Percentiles rank a stretch among this genome's conserved stretches.
Evolutionary conservation across 2,888 invertebrate species (phyloP).

Genomic region (Spisula subtruncata): DNA sequence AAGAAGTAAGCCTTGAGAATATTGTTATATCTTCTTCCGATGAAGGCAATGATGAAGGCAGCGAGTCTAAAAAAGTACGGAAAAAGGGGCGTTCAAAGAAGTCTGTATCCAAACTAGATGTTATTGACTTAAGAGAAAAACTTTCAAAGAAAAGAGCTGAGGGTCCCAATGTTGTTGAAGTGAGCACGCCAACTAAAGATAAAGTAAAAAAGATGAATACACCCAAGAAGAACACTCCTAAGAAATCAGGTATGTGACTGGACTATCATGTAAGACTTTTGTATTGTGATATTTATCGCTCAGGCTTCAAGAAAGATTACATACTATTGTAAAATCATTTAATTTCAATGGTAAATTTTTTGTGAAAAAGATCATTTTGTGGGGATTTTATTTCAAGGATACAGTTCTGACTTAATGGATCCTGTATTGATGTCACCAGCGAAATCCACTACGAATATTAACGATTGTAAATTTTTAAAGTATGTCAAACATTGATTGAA

Average conservation of each 20-base stretch:
- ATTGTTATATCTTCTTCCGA: slow-evolving; percentile 68
- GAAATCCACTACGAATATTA: too few relatives aligned
- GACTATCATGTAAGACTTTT: too few relatives aligned
- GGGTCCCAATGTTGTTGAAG: not conserved
- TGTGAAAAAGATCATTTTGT: too few relatives aligned
- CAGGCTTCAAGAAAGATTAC: too few relatives aligned
- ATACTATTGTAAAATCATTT: too few relatives aligned
- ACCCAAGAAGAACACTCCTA: not conserved
- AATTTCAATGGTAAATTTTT: too few relatives aligned
- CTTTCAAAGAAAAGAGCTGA: slow-evolving; percentile 30
- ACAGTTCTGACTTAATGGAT: too few relatives aligned
- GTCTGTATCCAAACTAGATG: not conserved
- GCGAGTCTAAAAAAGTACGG: slow-evolving; percentile 14
- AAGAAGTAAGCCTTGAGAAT: slow-evolving; percentile 66
- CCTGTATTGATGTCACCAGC: too few relatives aligned
- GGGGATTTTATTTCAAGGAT: too few relatives aligned
- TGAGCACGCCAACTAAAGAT: slow-evolving; percentile 21
- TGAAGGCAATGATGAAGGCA: slow-evolving; percentile 59
- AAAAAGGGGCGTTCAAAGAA: slow-evolving; percentile 40
- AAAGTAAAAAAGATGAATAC: slow-evolving; percentile 13
- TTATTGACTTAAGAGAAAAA: slow-evolving; percentile 6
- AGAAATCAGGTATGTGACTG: slow-evolving; percentile 37
- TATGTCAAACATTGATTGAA: too few relatives aligned
- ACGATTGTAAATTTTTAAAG: too few relatives aligned
- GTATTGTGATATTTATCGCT: too few relatives aligned